A percentile compares a stretch with the other conserved stretches of the same genome.
Conservation (phyloP, 2,888 invertebrate species). For the Coleophora deauratella region DNA sequence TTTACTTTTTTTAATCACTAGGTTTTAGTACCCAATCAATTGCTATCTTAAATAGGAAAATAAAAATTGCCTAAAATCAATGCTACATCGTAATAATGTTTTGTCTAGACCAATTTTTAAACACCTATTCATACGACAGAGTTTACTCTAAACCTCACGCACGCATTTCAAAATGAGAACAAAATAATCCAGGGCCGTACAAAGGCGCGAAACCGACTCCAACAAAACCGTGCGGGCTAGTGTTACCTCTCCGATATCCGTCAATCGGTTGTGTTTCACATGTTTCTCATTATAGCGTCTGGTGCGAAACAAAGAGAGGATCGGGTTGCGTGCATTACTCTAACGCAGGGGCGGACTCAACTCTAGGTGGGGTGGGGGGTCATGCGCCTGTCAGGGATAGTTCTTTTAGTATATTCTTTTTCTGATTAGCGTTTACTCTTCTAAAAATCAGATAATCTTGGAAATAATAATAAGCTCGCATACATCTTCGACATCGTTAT, state of each 20-base stretch:
- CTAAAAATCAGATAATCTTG: too few relatives aligned
- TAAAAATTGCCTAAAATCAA: too few relatives aligned
- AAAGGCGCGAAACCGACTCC: conserved; percentile 36
- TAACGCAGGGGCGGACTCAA: conserved; percentile 9
- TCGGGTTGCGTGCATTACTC: conserved; percentile 57
- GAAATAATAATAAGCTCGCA: too few relatives aligned
- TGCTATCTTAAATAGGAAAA: too few relatives aligned
- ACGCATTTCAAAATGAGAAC: background rate
- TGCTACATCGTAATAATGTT: too few relatives aligned
- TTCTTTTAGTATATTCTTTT: too few relatives aligned
- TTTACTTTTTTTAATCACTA: too few relatives aligned
- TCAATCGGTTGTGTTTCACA: conserved; percentile 64
- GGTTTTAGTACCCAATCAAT: too few relatives aligned
- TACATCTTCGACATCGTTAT: too few relatives aligned
- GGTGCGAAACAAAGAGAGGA: conserved; percentile 62
- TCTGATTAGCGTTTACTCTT: too few relatives aligned
- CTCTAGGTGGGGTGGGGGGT: background rate
- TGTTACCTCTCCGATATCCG: conserved; percentile 57
- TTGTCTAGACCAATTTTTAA: too few relatives aligned
- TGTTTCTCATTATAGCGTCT: conserved; percentile 70
- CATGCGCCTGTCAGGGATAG: too few relatives aligned
- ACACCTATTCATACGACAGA: background rate
- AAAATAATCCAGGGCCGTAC: conserved; percentile 12
- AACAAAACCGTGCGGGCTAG: conserved; percentile 38
- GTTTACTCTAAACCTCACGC: conserved; percentile 7